These are phyloP conservation scores for Hyaena hyaena DNA, from an alignment of 2,113 vertebrate species.

Conservation along the genomic window DNA sequence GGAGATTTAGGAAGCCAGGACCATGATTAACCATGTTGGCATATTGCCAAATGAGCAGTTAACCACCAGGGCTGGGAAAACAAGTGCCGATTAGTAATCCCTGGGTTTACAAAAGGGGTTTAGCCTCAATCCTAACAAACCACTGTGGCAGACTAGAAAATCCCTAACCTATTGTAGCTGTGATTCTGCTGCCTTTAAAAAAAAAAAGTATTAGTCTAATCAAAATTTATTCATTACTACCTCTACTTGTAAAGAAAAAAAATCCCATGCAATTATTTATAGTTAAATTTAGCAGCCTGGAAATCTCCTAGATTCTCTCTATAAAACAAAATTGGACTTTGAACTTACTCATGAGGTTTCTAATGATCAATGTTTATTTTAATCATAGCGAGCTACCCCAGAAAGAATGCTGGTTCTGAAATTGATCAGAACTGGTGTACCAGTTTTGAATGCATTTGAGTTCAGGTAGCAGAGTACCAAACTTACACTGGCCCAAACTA, in stretches of 20 bases:
- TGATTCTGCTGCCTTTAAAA: neutral
- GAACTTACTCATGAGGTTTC: neutral
- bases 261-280: neutral
- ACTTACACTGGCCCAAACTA: neutral
- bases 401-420: neutral
- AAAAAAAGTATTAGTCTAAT: slow-evolving; percentile 44
- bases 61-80: slow-evolving; percentile 42
- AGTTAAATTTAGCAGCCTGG: slow-evolving; percentile 14
- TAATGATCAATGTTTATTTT: neutral
- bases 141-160: slow-evolving; percentile 56
- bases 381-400: neutral
- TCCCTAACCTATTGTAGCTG: slow-evolving; percentile 45
- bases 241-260: neutral
- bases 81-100: slow-evolving; percentile 59
- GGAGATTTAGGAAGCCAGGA: slow-evolving; percentile 64
- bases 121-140: slow-evolving; percentile 54
- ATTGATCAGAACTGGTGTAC: neutral
- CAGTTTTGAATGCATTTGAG: neutral
- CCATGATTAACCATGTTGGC: slow-evolving; percentile 39
- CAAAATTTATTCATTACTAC: slow-evolving; percentile 60
- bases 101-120: slow-evolving; percentile 30
- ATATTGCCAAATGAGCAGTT: slow-evolving; percentile 68
- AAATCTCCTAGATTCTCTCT: neutral
- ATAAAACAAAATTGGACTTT: slow-evolving; percentile 46
- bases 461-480: neutral